phyloP scores from a whole-genome alignment of 2,797 vertebrate genomes.

The Oreochromis grahami region DNA sequence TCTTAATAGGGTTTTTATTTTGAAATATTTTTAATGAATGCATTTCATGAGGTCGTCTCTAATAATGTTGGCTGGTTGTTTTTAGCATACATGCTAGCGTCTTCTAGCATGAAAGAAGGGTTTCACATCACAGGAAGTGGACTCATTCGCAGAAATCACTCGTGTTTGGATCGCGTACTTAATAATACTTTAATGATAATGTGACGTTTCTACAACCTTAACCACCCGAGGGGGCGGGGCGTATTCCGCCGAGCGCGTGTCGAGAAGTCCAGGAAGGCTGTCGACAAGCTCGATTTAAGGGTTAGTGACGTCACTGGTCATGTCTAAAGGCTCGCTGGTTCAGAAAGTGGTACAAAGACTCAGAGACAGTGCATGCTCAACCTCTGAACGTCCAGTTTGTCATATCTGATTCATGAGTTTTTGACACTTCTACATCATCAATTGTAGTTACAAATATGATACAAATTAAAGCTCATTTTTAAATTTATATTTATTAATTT shows the following conservation, averaged over 20 bases:
- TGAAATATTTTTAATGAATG: not conserved
- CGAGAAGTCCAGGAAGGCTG: not conserved
- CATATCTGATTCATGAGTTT: accelerated
- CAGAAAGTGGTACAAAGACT: not conserved
- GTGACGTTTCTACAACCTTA: not conserved
- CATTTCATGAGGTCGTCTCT: not conserved
- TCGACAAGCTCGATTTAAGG: accelerated
- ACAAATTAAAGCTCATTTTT: accelerated
- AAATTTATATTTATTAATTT: not conserved
- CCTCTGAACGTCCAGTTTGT: not conserved
- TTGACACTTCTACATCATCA: not conserved
- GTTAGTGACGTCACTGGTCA: not conserved
- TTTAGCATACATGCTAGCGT: too few species aligned
- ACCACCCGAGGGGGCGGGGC: not conserved
- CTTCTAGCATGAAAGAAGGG: not conserved
- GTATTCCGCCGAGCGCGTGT: accelerated
- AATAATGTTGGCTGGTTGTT: not conserved
- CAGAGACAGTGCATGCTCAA: not conserved
- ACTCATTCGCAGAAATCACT: accelerated
- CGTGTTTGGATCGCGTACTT: accelerated
- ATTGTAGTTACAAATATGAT: accelerated
- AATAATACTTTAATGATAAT: not conserved
- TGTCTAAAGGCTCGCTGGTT: not conserved
- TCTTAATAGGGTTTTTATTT: not conserved
- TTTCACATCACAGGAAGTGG: not conserved